Evolutionary conservation across 2,113 vertebrate genomes (phyloP), one percentile per base, ranked within the genome.

Genomic region (Leptobrachium ailaonicum): DNA sequence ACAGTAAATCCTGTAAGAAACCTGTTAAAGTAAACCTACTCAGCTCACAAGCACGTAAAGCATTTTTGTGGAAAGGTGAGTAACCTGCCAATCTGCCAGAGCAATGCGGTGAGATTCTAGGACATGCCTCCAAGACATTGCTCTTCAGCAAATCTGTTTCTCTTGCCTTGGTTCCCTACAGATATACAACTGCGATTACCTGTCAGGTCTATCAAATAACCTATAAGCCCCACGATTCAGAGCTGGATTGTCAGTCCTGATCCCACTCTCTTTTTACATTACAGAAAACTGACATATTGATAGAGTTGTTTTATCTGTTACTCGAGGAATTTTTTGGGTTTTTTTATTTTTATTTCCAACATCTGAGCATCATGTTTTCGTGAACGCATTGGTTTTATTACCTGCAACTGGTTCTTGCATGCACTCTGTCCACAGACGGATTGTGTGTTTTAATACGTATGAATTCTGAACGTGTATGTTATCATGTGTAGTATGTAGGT

Each of bases 71-170:
- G 66, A 69, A 42, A 43, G 6, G 10, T 44, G 13, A 14, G 10
- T 69, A 69, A 69, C 11, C 66, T 69, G 66, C 66, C 66, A 69
- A 12, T 5, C 66, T 69, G 66, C 41, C 66, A 69, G 66, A 69
- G 66, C 41, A 69, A 69, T 69, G 11, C 42, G 14, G 32, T 44
- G 41, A 10, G 66, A 69, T 69, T 14, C 20, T 6, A 69, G n/a
- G 13, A 69, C 66, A 69, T 69, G 66, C 42, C 66, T 69, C 41
- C 6, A 69, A 69, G 66, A 69, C 66, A 69, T 44, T 12, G 13
- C 41, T 69, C 66, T 43, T 14, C 66, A 41, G 14, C 66, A 44
- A 69, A 69, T 14, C 66, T 43, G 8, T 69, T 69, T 69, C 66
- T 43, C 44, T 69, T 12, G 66, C 66, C 44, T 43, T 69, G 41